These are phyloP conservation scores for Montipora capricornis DNA, from an alignment of 64 coral and sea anemone species.

Conservation along the genomic window DNA sequence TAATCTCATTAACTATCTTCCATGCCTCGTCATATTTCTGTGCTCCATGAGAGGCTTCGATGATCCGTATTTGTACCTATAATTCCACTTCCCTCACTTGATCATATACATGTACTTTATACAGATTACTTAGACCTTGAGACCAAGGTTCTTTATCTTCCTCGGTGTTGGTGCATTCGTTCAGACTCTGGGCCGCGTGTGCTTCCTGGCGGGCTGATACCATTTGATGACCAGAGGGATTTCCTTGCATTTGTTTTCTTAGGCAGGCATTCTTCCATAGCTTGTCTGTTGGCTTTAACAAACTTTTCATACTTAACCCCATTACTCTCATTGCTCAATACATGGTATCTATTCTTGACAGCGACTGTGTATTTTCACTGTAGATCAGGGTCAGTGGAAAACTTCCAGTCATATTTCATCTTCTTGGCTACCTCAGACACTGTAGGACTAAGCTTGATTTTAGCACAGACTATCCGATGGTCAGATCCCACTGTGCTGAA, in stretches of 20 bases:
- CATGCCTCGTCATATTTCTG: slow-evolving; percentile 48
- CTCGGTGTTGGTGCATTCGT: slow-evolving; percentile 24
- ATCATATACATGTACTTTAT: slow-evolving; percentile 43
- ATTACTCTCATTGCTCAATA: background rate
- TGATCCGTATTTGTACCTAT: slow-evolving; percentile 39
- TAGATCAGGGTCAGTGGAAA: background rate
- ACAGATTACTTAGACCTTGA: slow-evolving; percentile 35
- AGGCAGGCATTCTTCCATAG: slow-evolving; percentile 57
- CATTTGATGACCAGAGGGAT: slow-evolving; percentile 13
- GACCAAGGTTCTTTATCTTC: slow-evolving; percentile 36
- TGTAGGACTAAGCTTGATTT: no score
- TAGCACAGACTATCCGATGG: no score
- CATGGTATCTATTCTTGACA: slow-evolving; percentile 20
- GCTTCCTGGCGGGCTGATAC: slow-evolving; percentile 39
- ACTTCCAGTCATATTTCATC: background rate
- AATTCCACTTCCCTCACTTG: slow-evolving; percentile 60
- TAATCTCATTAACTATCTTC: slow-evolving; percentile 57
- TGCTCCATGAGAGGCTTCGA: slow-evolving; percentile 29
- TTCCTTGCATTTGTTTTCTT: slow-evolving; percentile 36
- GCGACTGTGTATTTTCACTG: slow-evolving; percentile 7
- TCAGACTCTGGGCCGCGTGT: slow-evolving; percentile 23
- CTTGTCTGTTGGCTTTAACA: slow-evolving; percentile 32
- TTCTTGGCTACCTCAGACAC: no score
- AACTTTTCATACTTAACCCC: slow-evolving; percentile 54
- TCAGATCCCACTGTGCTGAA: no score